Conservation (phyloP, 1,140 invertebrate species). For the Aphelenchoides fujianensis region DNA sequence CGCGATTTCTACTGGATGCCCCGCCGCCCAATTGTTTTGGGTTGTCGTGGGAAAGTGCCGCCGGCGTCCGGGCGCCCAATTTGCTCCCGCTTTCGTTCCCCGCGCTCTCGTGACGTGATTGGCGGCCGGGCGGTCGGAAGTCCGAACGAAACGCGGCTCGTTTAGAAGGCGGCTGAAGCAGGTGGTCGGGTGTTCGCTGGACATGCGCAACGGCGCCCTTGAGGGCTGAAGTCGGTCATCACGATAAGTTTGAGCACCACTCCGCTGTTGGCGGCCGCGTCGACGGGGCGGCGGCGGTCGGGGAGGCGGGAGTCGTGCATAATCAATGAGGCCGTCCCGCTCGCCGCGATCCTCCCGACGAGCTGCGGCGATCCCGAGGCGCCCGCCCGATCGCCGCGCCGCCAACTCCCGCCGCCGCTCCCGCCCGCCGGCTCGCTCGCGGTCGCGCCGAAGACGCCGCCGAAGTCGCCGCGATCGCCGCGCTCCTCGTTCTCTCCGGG, state of each 20-base stretch:
- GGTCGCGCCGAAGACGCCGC: neutral
- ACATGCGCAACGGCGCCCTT: neutral
- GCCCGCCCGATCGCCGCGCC: neutral
- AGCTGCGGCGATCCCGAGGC: neutral
- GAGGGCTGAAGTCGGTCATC: neutral
- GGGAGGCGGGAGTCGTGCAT: neutral
- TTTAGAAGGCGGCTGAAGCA: too few relatives aligned
- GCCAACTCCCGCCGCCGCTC: neutral
- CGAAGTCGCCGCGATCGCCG: constrained; percentile 5
- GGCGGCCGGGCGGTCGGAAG: neutral
- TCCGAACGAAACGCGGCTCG: too few relatives aligned
- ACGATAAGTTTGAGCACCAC: constrained; percentile 12
- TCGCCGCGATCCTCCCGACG: neutral
- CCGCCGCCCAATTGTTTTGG: too few relatives aligned
- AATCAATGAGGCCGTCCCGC: neutral
- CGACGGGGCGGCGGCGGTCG: neutral
- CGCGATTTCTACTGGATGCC: too few relatives aligned
- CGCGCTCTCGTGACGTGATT: neutral
- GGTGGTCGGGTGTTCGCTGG: too few relatives aligned
- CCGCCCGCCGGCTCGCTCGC: neutral
- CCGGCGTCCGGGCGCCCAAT: too few relatives aligned
- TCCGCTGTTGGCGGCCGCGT: neutral
- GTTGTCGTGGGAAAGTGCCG: too few relatives aligned
- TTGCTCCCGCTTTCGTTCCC: too few relatives aligned
- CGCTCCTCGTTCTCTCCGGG: neutral